A percentile compares a stretch with the other conserved stretches of the same genome.
Conservation (phyloP, 2,888 invertebrate genomes). For the Chelonus formosanus region DNA sequence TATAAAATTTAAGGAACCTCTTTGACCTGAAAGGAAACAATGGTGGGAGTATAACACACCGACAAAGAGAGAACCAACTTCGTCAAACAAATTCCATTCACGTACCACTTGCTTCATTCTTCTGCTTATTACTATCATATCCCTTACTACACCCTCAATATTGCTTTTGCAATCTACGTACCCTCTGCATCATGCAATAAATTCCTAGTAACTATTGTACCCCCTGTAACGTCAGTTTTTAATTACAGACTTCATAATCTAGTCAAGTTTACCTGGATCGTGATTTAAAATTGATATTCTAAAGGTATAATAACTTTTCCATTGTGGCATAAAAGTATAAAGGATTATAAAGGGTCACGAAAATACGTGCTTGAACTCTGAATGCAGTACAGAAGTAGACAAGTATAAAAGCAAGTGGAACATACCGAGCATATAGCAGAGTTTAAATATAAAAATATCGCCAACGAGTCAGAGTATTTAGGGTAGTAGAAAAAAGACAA, state of each 20-base stretch:
- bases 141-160: slow-evolving; percentile 1
- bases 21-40: slow-evolving; percentile 13
- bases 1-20: slow-evolving; percentile 12
- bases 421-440: not conserved
- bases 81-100: slow-evolving; percentile 33
- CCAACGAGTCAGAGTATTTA: slow-evolving; percentile 25
- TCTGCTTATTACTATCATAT: slow-evolving; percentile 20
- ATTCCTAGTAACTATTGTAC: not conserved
- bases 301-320: slow-evolving; percentile 1
- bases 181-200: not conserved
- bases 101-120: slow-evolving; percentile 25
- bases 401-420: not conserved
- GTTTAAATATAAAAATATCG: slow-evolving; percentile 30
- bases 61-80: slow-evolving; percentile 12
- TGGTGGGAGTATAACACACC: not conserved
- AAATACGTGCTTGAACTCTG: slow-evolving; percentile 13
- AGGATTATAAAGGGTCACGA: not conserved
- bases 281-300: slow-evolving; percentile 8
- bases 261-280: slow-evolving; percentile 7
- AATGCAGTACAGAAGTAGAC: slow-evolving; percentile 18
- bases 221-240: slow-evolving; percentile 2
- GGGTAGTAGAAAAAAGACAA: slow-evolving; percentile 10
- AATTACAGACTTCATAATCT: slow-evolving; percentile 8
- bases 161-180: no score
- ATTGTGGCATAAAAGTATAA: slow-evolving; percentile 1